phyloP scores from a whole-genome alignment of 2,888 invertebrate species.

The Ormia ochracea region DNA sequence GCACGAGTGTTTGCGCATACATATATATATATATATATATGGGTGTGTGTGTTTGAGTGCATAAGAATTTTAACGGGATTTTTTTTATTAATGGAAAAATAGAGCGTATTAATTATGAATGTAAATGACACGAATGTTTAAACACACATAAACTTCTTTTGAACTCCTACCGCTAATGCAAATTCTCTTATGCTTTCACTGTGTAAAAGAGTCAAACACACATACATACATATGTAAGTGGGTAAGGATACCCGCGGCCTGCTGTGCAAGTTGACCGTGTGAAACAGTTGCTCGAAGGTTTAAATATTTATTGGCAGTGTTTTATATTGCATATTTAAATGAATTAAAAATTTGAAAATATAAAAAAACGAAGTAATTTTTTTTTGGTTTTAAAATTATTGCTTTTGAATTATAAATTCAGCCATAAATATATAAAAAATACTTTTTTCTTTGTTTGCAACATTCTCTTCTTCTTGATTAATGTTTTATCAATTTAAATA shows the following conservation, averaged over 20 bases:
- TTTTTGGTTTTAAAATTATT: no score
- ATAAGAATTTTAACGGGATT: conserved; percentile 58
- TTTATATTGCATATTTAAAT: not conserved
- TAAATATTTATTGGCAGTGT: not conserved
- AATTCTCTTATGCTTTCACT: not conserved
- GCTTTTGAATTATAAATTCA: no score
- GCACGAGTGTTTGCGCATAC: not conserved
- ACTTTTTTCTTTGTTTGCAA: not conserved
- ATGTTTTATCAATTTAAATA: not conserved
- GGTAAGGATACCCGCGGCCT: not conserved
- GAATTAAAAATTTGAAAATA: not conserved
- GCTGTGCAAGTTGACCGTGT: not conserved
- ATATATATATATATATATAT: no score
- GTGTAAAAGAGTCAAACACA: not conserved
- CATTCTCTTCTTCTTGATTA: not conserved
- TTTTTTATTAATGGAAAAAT: conserved; percentile 59
- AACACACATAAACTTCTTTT: conserved; percentile 34
- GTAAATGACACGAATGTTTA: conserved; percentile 62
- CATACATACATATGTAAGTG: no score
- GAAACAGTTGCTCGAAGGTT: not conserved
- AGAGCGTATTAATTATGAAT: conserved; percentile 64
- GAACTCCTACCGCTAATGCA: conserved; percentile 21
- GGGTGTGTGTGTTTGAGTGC: conserved; percentile 16
- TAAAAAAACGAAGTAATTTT: no score
- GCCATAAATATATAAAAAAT: not conserved